phyloP scores from a whole-genome alignment of 2,797 vertebrate genomes.

The Sebastes jordani region DNA sequence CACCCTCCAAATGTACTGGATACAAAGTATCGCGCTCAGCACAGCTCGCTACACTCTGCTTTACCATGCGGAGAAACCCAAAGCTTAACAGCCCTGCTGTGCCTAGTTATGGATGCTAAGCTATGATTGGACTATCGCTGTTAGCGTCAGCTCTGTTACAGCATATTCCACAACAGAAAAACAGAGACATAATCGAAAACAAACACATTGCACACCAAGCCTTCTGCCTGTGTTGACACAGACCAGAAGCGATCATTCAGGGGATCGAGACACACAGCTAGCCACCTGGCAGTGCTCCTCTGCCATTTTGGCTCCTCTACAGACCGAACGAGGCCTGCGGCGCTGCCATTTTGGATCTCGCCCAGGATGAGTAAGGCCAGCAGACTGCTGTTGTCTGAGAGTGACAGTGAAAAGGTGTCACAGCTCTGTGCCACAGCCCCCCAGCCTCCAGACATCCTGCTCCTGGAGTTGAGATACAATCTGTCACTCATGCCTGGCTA shows the following conservation, averaged over 20 bases:
- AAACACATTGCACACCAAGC: neutral
- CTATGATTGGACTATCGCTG: neutral
- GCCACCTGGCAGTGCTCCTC: slow-evolving; percentile 11
- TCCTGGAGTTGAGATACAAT: slow-evolving; percentile 4
- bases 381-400: slow-evolving; percentile 35
- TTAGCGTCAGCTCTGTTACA: neutral
- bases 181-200: neutral
- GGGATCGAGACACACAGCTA: neutral
- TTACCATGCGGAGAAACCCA: neutral
- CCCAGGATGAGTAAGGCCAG: slow-evolving; percentile 9
- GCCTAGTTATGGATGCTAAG: neutral
- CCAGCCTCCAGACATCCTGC: neutral
- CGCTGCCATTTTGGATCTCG: slow-evolving; percentile 34
- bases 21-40: neutral
- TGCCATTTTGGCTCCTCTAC: slow-evolving; percentile 12
- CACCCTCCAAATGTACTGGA: neutral
- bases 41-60: neutral
- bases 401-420: slow-evolving; percentile 51
- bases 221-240: neutral
- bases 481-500: slow-evolving; percentile 7
- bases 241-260: neutral
- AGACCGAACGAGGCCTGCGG: neutral
- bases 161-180: neutral
- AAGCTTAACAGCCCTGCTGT: neutral
- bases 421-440: slow-evolving; percentile 2